Conservation (phyloP, 1,140 invertebrate genomes). For the Brachionus paranguensis region DNA sequence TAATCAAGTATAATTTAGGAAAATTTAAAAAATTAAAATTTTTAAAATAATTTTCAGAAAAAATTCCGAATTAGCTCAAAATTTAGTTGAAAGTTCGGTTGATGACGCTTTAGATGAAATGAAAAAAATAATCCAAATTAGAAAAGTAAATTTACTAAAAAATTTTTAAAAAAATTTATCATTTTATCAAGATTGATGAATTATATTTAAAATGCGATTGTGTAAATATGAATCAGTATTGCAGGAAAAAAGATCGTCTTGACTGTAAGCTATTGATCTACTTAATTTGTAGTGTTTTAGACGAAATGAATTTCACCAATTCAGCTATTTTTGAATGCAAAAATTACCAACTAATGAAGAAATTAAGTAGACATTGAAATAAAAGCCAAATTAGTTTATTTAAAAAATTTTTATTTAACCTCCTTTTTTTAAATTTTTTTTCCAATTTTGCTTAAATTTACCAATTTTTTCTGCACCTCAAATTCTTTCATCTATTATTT, state of each 20-base stretch:
- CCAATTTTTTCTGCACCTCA: no score
- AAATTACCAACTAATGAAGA: not conserved
- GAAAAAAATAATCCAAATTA: not conserved
- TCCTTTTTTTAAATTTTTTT: not conserved
- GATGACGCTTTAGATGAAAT: not conserved
- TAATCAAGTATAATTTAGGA: not conserved
- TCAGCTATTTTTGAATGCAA: not conserved
- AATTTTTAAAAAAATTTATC: not conserved
- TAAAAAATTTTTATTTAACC: not conserved
- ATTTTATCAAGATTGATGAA: not conserved
- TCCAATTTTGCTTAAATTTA: no score
- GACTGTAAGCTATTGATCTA: not conserved
- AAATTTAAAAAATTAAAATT: not conserved
- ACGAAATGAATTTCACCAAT: slow-evolving; percentile 9
- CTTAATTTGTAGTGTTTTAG: not conserved
- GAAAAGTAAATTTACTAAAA: not conserved
- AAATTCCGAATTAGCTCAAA: not conserved
- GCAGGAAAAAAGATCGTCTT: not conserved
- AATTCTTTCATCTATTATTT: no score
- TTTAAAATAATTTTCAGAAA: not conserved
- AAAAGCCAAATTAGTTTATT: not conserved
- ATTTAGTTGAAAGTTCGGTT: not conserved
- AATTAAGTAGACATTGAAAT: not conserved
- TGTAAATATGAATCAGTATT: not conserved
- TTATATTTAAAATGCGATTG: slow-evolving; percentile 16